phyloP scores from a whole-genome alignment of 23 tunicate genomes.

The Botrylloides violaceus region DNA sequence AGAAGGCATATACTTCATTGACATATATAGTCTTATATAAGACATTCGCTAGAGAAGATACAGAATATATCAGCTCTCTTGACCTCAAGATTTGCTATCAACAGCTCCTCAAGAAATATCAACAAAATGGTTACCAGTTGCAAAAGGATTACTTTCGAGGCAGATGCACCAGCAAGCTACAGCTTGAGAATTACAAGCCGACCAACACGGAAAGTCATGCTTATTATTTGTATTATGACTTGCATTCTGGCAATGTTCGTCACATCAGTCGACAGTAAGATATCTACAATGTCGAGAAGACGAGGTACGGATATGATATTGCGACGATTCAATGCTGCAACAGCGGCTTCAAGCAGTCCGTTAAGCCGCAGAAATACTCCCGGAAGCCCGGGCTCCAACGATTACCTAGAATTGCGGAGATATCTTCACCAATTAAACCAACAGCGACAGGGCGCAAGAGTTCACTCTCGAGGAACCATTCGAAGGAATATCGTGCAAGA shows the following conservation, averaged over 20 bases:
- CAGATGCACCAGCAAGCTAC: too few relatives aligned
- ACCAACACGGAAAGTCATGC: too few relatives aligned
- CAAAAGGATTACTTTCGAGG: too few relatives aligned
- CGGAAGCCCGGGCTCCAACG: background rate
- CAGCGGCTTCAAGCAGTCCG: background rate
- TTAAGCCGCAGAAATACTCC: background rate
- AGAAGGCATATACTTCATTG: background rate
- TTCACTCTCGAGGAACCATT: background rate
- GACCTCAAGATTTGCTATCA: too few relatives aligned
- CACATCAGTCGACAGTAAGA: background rate
- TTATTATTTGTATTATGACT: too few relatives aligned
- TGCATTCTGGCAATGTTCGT: background rate
- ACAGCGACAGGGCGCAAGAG: background rate
- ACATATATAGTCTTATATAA: too few relatives aligned
- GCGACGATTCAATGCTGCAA: background rate
- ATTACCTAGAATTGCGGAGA: constrained; percentile 1
- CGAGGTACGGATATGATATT: background rate
- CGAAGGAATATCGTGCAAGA: background rate
- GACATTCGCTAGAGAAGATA: too few relatives aligned
- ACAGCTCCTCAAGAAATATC: too few relatives aligned
- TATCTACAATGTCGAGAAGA: background rate
- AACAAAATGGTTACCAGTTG: too few relatives aligned
- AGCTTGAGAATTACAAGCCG: too few relatives aligned
- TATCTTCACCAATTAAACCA: background rate
- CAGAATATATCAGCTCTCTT: too few relatives aligned